These are phyloP conservation scores for Stramonita haemastoma DNA, from an alignment of 2,888 invertebrate species.

Conservation along the genomic window DNA sequence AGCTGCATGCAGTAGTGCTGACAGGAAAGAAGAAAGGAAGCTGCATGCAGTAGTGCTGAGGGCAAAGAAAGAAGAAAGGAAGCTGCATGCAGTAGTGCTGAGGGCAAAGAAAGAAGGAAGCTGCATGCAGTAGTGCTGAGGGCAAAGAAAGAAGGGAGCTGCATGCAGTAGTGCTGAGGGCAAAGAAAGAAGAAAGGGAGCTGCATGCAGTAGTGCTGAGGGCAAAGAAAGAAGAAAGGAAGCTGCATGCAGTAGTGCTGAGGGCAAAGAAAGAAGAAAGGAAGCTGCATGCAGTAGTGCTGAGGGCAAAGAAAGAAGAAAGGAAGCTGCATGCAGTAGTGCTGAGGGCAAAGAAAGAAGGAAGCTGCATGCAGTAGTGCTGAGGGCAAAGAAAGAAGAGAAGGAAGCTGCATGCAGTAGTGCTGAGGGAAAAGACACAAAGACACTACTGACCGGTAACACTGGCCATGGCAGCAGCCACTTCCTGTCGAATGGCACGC, in stretches of 20 bases:
- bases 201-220: too few species aligned
- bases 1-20: too few species aligned
- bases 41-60: too few species aligned
- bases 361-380: too few species aligned
- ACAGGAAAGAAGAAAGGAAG: not conserved
- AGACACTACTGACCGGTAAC: constrained; percentile 42
- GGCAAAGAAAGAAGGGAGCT: not conserved
- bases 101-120: not conserved
- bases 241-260: too few species aligned
- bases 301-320: not conserved
- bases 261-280: not conserved
- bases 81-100: too few species aligned
- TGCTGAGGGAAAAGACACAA: not conserved
- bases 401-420: too few species aligned
- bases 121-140: too few species aligned
- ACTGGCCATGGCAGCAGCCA: constrained; percentile 71
- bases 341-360: not conserved
- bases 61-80: not conserved
- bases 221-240: not conserved
- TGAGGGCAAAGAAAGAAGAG: too few species aligned
- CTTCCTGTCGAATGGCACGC: constrained; percentile 76
- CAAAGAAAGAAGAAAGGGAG: not conserved
- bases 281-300: too few species aligned
- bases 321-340: too few species aligned
- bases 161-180: too few species aligned